Percentiles rank a stretch among this genome's conserved stretches.
Evolutionary conservation across 1,140 invertebrate genomes (phyloP).

Genomic region (Pseudomyrmex dendroicus): DNA sequence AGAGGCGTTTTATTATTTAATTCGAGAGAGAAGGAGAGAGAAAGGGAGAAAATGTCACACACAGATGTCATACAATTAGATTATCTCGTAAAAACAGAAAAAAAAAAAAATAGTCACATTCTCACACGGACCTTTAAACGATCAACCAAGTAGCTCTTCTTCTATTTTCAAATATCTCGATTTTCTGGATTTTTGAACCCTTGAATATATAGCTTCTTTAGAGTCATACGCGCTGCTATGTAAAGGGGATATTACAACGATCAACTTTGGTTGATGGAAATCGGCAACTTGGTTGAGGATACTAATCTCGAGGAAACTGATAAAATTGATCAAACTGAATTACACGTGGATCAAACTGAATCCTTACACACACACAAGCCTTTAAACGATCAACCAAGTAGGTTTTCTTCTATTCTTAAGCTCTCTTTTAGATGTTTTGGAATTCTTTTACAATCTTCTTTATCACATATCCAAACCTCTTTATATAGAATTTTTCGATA

Average conservation of each 20-base stretch:
- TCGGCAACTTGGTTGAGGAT: conserved; percentile 58
- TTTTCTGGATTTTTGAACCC: conserved; percentile 52
- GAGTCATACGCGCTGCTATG: conserved; percentile 59
- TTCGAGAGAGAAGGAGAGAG: no score
- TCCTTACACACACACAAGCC: conserved; percentile 60
- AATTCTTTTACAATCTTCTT: conserved; percentile 34
- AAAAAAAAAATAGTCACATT: not conserved
- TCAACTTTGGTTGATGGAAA: conserved; percentile 62
- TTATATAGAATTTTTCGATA: conserved; percentile 21
- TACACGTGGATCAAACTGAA: conserved; percentile 59
- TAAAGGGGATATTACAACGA: conserved; percentile 59
- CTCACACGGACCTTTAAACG: conserved; percentile 24
- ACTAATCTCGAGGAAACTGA: conserved; percentile 56
- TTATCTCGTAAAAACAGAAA: not conserved
- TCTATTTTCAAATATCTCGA: conserved; percentile 44
- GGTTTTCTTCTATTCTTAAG: conserved; percentile 56
- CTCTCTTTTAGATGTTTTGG: conserved; percentile 51
- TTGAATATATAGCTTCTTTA: conserved; percentile 60
- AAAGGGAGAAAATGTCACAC: no score
- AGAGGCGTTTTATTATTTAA: no score
- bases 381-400: conserved; percentile 62
- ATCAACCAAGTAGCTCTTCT: conserved; percentile 59
- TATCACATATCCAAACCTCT: conserved; percentile 30
- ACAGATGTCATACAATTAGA: no score
- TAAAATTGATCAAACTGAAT: conserved; percentile 61